Evolutionary conservation across 2,797 vertebrate species (phyloP), one percentile per base, ranked within the genome.

Genomic region (Thunnus albacares): DNA sequence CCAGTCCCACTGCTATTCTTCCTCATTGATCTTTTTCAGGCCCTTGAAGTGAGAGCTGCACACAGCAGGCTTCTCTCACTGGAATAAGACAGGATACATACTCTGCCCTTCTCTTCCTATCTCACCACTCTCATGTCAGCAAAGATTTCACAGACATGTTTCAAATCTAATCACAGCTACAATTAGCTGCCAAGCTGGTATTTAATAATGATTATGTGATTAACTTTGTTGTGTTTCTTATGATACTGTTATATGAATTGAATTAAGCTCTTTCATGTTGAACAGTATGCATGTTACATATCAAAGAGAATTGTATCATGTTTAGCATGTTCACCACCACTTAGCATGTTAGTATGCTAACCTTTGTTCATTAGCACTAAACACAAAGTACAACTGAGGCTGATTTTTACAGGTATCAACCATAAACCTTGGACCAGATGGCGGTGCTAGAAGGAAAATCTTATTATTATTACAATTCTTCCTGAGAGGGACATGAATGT

Each of bases 11-110:
- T 81, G 91, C 91, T 90, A 57, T 89, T 91, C 89, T 90, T 83
- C 67, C 60, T 81, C 81, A 93, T 91, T 95, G 93, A 93, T 94
- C 92, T 92, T 81, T 84, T 89, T 77, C 83, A 78, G 68, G 75
- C 87, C 85, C 90, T 94, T 91, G 88, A 93, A 91, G 86, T 75
- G 81, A 85, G 83, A 79, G 75, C 83, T 47, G 74, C 68, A 62
- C 75, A 14, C 90, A 88, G 85, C 84, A 71, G 74, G 77, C 77
- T 43, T 55, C 80, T 81, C 78, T 87, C 84, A 43, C 28, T 75
- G 80, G 75, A 86, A 82, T 77, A 69, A 64, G 75, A 75, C 63
- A 68, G 64, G 76, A 84, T 69, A 55, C 80, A 60, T 6, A 67
- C 75, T 30, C 75, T 64, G 58, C n/a, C 45, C 61, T 38, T 20